A percentile compares a stretch with the other conserved stretches of the same genome.
These are phyloP conservation scores for Hydra vulgaris DNA, from an alignment of 30 jellyfish, hydroid and myxozoan genomes.

Conservation along the genomic window DNA sequence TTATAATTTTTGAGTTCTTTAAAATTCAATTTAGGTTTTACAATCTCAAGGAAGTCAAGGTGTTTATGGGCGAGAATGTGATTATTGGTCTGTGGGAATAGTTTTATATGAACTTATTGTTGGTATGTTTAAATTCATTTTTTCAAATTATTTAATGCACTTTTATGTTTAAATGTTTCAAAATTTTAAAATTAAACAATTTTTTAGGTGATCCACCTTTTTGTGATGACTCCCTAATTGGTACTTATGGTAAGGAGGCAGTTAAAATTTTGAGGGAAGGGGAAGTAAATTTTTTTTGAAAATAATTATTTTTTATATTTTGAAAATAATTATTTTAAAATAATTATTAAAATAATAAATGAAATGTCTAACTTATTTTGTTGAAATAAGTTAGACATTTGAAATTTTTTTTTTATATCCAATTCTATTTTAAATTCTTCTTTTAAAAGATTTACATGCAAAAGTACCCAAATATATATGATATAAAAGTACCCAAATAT, in stretches of 20 bases:
- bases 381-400: no score
- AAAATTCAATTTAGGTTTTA: conserved; percentile 39
- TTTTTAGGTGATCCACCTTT: conserved; percentile 93
- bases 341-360: no score
- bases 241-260: conserved; percentile 79
- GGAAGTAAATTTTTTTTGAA: no score
- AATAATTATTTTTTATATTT: no score
- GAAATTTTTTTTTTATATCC: no score
- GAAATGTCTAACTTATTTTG: no score
- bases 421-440: no score
- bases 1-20: not conserved
- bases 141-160: not conserved
- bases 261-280: no score
- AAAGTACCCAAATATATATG: no score
- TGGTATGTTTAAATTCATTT: conserved; percentile 30
- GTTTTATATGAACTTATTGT: conserved; percentile 87
- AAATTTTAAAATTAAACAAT: not conserved
- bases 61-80: conserved; percentile 83
- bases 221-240: conserved; percentile 90
- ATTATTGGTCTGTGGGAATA: conserved; percentile 98
- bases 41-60: conserved; percentile 94
- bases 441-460: no score
- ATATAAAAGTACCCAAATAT: no score
- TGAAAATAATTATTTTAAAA: no score
- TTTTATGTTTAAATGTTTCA: not conserved